phyloP scores from a whole-genome alignment of 2,113 vertebrate species.

The Erpornis zantholeuca region DNA sequence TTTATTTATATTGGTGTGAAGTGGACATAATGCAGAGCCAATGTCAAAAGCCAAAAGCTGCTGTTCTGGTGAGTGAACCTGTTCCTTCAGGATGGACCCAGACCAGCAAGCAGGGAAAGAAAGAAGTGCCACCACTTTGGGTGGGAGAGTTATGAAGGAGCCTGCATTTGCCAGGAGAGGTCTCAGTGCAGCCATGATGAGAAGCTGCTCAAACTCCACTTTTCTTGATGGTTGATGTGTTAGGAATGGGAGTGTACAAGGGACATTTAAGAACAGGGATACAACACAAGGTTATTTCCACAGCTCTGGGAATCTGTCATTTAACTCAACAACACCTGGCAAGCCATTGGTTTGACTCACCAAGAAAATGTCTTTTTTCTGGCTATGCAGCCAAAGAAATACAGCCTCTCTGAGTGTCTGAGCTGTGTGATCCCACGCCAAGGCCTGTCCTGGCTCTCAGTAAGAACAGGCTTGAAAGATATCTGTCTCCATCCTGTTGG shows the following conservation, averaged over 20 bases:
- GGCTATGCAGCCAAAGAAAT: background rate
- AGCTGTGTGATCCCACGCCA: background rate
- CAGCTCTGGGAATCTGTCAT: background rate
- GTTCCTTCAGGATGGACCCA: background rate
- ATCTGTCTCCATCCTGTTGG: background rate
- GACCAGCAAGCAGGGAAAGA: background rate
- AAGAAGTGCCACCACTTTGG: background rate
- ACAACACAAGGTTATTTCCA: background rate
- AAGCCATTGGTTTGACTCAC: background rate
- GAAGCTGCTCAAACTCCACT: background rate
- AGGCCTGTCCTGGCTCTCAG: background rate
- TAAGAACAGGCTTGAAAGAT: background rate
- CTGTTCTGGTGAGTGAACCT: background rate
- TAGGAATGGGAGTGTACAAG: background rate
- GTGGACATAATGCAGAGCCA: background rate
- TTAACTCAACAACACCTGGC: background rate
- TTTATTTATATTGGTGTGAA: background rate
- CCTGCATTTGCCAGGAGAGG: fast-evolving
- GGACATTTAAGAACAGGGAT: background rate
- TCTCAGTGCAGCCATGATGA: background rate
- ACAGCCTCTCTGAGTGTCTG: background rate
- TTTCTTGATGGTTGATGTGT: background rate
- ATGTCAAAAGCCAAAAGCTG: background rate
- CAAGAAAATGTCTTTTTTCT: background rate
- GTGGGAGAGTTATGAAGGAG: background rate